Evolutionary conservation across 2,797 vertebrate genomes (phyloP), one percentile per base, ranked within the genome.

Genomic region (Prionace glauca): DNA sequence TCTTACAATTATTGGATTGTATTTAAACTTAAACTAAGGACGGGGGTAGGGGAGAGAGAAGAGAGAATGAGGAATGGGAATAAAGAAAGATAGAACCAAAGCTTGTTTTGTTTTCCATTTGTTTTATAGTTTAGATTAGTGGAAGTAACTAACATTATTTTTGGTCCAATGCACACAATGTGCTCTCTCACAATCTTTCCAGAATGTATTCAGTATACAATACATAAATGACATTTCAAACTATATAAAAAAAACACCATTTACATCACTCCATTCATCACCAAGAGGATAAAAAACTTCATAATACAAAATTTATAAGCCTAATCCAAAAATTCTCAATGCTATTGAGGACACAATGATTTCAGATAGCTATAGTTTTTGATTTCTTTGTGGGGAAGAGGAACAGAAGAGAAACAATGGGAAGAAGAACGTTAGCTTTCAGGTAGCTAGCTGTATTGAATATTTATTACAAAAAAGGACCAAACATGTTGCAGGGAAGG

Each of bases 191-290:
- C 29, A 77, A 95, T 18, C 45, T 74, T 32, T 77, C 36, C 93
- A 92, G n/a, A 29, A 74, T 50, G 4, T 77, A 41, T 95, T 95
- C 93, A 74, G 77, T 95, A 36, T 20, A 92, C n/a, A 74, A 72
- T 94, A 74, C 29, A 77, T 24, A 60, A 95, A 77, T 95, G 24
- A 77, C 41, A 74, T 95, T 95, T n/a, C 14, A 74, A 74, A 71
- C 50, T 56, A 50, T 10, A 69, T 18, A 2, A 94, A 72, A 74
- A 56, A 41, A 67, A 7, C 91, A n/a, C n/a, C 62, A 69, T 36
- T 69, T 36, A 16, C 65, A 94, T 94, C 67, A 94, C 26, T 72
- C 92, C 69, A 94, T 56, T 41, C 9, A 32, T 50, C 50, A 88
- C 3, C 41, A 72, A 50, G 5, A 74, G 81, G 12, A 86, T 5